Conservation (phyloP, 2,888 invertebrate genomes). For the Sesia bembeciformis region DNA sequence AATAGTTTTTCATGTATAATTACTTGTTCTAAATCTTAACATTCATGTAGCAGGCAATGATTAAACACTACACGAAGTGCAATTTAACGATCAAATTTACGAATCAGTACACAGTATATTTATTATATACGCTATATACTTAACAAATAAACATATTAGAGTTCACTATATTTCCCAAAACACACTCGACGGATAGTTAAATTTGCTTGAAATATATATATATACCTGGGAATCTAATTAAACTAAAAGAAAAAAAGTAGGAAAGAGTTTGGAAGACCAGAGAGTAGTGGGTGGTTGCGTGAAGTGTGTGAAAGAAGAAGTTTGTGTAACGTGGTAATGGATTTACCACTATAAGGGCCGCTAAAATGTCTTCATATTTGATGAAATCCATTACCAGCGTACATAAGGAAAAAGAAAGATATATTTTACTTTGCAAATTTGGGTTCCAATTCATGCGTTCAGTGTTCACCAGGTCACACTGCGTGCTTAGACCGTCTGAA, state of each 20-base stretch:
- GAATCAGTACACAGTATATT: slow-evolving; percentile 30
- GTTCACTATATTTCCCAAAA: slow-evolving; percentile 37
- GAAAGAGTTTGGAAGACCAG: slow-evolving; percentile 30
- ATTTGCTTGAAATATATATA: slow-evolving; percentile 62
- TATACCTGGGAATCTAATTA: slow-evolving; percentile 14
- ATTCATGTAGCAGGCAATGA: slow-evolving; percentile 56
- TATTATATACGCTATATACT: slow-evolving; percentile 22
- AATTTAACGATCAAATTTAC: slow-evolving; percentile 35
- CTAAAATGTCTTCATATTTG: no score
- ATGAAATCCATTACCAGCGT: no score
- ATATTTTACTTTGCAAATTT: no score
- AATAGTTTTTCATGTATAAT: slow-evolving; percentile 29
- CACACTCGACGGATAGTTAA: slow-evolving; percentile 54
- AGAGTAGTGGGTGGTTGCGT: slow-evolving; percentile 21
- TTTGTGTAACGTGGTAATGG: no score
- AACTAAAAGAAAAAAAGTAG: slow-evolving; percentile 10
- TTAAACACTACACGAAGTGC: slow-evolving; percentile 62
- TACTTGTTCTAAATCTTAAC: slow-evolving; percentile 43
- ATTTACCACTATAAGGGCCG: no score
- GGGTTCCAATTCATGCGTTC: not conserved
- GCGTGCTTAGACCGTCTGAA: not conserved
- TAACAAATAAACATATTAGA: slow-evolving; percentile 31
- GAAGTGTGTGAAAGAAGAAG: not conserved
- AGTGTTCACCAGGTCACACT: not conserved
- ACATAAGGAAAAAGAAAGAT: no score